Percentiles rank a stretch among this genome's conserved stretches.
phyloP scores from a whole-genome alignment of 64 coral and sea anemone genomes.

The Pocillopora verrucosa region DNA sequence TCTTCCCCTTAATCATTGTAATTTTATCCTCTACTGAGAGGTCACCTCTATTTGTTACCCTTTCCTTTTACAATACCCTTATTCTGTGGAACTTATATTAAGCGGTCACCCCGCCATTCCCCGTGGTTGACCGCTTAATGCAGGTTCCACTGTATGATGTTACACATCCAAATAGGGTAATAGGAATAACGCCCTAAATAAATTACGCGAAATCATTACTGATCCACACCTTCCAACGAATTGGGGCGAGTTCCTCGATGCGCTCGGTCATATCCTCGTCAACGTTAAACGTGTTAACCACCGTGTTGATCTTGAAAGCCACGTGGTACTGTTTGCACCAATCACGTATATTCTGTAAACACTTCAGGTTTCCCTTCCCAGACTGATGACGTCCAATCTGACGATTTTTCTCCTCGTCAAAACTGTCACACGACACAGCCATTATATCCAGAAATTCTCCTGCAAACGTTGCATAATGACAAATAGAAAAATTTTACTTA shows the following conservation, averaged over 20 bases:
- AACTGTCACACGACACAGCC: slow-evolving; percentile 91
- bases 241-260: slow-evolving; percentile 53
- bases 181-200: no score
- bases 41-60: no score
- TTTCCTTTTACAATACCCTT: no score
- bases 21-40: no score
- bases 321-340: slow-evolving; percentile 73
- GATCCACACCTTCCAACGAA: slow-evolving; percentile 79
- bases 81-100: no score
- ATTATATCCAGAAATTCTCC: slow-evolving; percentile 83
- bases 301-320: slow-evolving; percentile 91
- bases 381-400: slow-evolving; percentile 67
- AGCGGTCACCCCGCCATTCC: no score
- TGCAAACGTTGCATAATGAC: slow-evolving; percentile 5
- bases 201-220: no score
- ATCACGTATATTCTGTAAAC: slow-evolving; percentile 56
- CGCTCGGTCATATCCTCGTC: slow-evolving; percentile 71
- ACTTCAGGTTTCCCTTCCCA: slow-evolving; percentile 50
- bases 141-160: no score
- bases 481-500: no score
- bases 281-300: slow-evolving; percentile 69
- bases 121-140: no score
- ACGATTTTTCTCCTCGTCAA: slow-evolving; percentile 77
- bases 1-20: no score
- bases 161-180: no score